These are phyloP conservation scores for Neodiprion lecontei DNA, from an alignment of 1,140 invertebrate genomes.

Conservation along the genomic window DNA sequence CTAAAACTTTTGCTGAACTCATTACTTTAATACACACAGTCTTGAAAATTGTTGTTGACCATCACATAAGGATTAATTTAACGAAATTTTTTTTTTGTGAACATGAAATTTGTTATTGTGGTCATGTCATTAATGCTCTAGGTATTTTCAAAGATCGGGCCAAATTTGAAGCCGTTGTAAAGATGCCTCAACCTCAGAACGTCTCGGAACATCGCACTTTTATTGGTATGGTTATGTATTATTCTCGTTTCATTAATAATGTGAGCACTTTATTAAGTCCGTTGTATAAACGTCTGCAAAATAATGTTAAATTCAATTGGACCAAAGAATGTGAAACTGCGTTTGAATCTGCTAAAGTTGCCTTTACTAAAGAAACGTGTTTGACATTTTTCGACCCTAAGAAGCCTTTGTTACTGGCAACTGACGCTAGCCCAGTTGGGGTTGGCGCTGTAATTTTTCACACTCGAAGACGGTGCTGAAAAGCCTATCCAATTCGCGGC, in stretches of 20 bases:
- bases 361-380: not conserved
- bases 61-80: conserved; percentile 10
- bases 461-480: not conserved
- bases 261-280: conserved; percentile 37
- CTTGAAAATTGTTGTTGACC: not conserved
- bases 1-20: not conserved
- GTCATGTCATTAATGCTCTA: conserved; percentile 26
- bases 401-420: conserved; percentile 17
- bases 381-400: not conserved
- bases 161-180: too few species aligned
- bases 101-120: conserved; percentile 29
- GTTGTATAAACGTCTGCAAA: conserved; percentile 36
- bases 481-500: conserved; percentile 27
- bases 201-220: conserved; percentile 33
- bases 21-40: not conserved
- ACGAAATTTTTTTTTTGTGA: conserved; percentile 17
- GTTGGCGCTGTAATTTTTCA: conserved; percentile 20
- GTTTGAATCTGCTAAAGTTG: not conserved
- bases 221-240: conserved; percentile 41
- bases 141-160: conserved; percentile 14
- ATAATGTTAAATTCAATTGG: conserved; percentile 16
- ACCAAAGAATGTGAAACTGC: not conserved
- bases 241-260: conserved; percentile 46
- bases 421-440: conserved; percentile 14
- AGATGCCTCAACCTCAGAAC: conserved; percentile 26